Evolutionary conservation across 2,888 invertebrate species (phyloP).

Genomic region (Drosophila cognata): DNA sequence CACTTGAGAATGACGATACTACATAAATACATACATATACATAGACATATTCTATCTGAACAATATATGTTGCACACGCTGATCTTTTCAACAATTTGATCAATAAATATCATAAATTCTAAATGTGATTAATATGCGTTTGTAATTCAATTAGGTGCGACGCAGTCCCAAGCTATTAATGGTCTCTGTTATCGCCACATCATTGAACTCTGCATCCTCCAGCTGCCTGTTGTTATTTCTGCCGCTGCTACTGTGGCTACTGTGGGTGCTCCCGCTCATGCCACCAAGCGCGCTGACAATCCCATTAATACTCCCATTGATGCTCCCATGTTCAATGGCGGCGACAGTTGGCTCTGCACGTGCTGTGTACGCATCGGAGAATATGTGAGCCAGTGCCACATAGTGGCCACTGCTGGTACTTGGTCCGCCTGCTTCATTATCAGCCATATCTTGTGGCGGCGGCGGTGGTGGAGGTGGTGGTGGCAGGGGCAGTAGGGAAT

Average conservation of each 20-base stretch:
- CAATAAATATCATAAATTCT: constrained; percentile 44
- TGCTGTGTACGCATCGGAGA: constrained; percentile 29
- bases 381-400: constrained; percentile 44
- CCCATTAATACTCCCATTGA: background rate
- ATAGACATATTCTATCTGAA: constrained; percentile 30
- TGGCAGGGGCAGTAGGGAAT: background rate
- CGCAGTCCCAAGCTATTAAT: constrained; percentile 51
- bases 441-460: background rate
- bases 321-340: background rate
- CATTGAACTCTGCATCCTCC: constrained; percentile 33
- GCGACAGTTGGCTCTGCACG: constrained; percentile 2
- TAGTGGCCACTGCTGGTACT: constrained; percentile 32
- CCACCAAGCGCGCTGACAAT: background rate
- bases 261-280: background rate
- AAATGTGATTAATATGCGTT: constrained; percentile 15
- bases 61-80: constrained; percentile 52
- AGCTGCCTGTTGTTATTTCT: constrained; percentile 25
- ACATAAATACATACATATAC: constrained; percentile 32
- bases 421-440: background rate
- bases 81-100: constrained; percentile 44
- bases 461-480: constrained; percentile 3
- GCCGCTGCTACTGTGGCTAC: background rate
- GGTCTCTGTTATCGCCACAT: constrained; percentile 47
- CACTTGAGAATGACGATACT: constrained; percentile 13
- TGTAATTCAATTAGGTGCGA: constrained; percentile 37